Evolutionary conservation across 2,888 invertebrate species (phyloP).

Genomic region (Dione juno): DNA sequence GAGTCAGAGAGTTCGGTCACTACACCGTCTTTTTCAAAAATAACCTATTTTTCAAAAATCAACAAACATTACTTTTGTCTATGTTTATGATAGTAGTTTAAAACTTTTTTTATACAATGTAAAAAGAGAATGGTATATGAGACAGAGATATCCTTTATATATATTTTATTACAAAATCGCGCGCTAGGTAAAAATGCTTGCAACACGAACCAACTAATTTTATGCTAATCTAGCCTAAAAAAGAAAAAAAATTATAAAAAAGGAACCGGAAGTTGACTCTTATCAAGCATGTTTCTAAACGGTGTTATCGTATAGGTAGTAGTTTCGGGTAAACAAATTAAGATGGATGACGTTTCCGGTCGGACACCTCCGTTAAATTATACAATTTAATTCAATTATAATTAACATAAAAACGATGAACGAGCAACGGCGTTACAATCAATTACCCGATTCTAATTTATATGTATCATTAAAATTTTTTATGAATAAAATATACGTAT

Average conservation of each 20-base stretch:
- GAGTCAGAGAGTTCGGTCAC: no score
- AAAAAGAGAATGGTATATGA: no score
- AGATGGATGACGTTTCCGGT: slow-evolving; percentile 39
- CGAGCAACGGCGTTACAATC: slow-evolving; percentile 31
- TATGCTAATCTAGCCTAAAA: no score
- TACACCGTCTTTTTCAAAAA: no score
- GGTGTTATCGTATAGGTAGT: slow-evolving; percentile 4
- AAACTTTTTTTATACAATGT: no score
- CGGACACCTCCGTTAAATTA: slow-evolving; percentile 34
- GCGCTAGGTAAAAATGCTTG: no score
- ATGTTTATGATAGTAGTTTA: no score
- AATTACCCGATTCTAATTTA: slow-evolving; percentile 34
- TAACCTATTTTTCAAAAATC: no score
- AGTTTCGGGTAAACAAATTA: slow-evolving; percentile 32
- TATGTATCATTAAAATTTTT: slow-evolving; percentile 23
- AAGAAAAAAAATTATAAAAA: not conserved
- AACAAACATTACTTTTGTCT: no score
- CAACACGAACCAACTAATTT: no score
- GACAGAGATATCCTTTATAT: no score
- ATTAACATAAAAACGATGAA: slow-evolving; percentile 40
- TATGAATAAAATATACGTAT: slow-evolving; percentile 13
- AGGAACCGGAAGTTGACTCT: slow-evolving; percentile 10
- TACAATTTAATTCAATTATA: slow-evolving; percentile 41
- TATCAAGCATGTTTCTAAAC: slow-evolving; percentile 6
- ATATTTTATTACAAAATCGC: no score